Evolutionary conservation across 1,140 invertebrate genomes (phyloP).

Genomic region (Pseudomyrmex concolor): DNA sequence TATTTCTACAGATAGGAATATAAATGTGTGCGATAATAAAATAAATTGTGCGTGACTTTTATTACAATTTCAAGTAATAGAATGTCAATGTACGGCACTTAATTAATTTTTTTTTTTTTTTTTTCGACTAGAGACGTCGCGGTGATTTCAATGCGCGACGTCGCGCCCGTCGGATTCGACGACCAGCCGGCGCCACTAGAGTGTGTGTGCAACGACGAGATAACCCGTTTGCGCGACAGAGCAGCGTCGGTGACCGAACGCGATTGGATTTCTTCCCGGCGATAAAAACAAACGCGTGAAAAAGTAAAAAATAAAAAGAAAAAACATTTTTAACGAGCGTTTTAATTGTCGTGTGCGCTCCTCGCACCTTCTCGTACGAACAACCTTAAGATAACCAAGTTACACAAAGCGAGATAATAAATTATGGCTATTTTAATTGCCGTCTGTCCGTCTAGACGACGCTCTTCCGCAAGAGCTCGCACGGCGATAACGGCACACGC

Average conservation of each 20-base stretch:
- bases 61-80: neutral
- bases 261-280: constrained; percentile 36
- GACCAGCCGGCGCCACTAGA: constrained; percentile 14
- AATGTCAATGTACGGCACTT: neutral
- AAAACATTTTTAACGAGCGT: constrained; percentile 35
- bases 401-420: constrained; percentile 71
- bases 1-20: neutral
- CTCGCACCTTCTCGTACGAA: constrained; percentile 25
- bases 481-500: constrained; percentile 66
- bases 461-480: constrained; percentile 63
- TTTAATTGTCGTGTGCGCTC: constrained; percentile 64
- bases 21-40: no score
- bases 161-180: constrained; percentile 78
- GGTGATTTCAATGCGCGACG: constrained; percentile 82
- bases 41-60: neutral
- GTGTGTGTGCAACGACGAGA: constrained; percentile 30
- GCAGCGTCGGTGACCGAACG: constrained; percentile 25
- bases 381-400: constrained; percentile 62
- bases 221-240: constrained; percentile 49
- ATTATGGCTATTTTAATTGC: constrained; percentile 75
- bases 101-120: neutral
- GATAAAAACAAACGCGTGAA: constrained; percentile 8
- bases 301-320: neutral
- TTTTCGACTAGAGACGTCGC: constrained; percentile 42
- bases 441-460: constrained; percentile 37